These are phyloP conservation scores for Cephalopholis sonnerati DNA, from an alignment of 2,113 vertebrate species.

Conservation along the genomic window DNA sequence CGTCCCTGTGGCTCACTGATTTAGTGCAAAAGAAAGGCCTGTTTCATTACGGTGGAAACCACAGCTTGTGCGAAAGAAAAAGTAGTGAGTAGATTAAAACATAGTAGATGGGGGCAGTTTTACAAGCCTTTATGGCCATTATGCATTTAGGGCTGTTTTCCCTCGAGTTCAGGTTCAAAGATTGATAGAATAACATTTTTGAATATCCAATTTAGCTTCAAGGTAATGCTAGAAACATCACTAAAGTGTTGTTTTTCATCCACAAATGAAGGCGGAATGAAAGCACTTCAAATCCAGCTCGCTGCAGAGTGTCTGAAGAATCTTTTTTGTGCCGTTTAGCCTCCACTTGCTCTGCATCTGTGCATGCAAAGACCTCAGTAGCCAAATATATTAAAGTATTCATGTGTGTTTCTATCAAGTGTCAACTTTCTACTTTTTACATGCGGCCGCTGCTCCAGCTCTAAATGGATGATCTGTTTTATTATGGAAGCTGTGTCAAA, in stretches of 20 bases:
- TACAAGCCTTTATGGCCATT: slow-evolving; percentile 59
- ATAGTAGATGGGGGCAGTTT: slow-evolving; percentile 48
- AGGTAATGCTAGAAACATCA: slow-evolving; percentile 43
- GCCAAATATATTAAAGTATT: neutral
- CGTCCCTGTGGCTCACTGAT: slow-evolving; percentile 75
- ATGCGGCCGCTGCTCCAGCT: neutral
- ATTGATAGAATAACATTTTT: slow-evolving; percentile 53
- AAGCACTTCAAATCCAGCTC: slow-evolving; percentile 44
- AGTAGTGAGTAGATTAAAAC: slow-evolving; percentile 61
- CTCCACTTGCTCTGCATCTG: slow-evolving; percentile 22
- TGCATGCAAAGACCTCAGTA: slow-evolving; percentile 8
- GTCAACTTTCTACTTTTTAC: slow-evolving; percentile 13
- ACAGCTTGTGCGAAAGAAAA: slow-evolving; percentile 70
- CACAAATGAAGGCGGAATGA: slow-evolving; percentile 34
- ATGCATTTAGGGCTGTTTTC: slow-evolving; percentile 56
- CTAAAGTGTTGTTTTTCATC: slow-evolving; percentile 56
- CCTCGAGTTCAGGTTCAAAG: slow-evolving; percentile 50
- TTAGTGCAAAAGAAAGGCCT: slow-evolving; percentile 60
- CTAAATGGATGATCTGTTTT: neutral
- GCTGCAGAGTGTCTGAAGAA: neutral
- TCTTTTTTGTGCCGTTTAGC: slow-evolving; percentile 38
- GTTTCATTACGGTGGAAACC: slow-evolving; percentile 71
- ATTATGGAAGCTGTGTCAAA: neutral
- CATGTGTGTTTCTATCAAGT: slow-evolving; percentile 3
- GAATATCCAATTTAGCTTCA: slow-evolving; percentile 53